Conservation (phyloP, 2,888 invertebrate species). For the Osmoderma eremita region DNA sequence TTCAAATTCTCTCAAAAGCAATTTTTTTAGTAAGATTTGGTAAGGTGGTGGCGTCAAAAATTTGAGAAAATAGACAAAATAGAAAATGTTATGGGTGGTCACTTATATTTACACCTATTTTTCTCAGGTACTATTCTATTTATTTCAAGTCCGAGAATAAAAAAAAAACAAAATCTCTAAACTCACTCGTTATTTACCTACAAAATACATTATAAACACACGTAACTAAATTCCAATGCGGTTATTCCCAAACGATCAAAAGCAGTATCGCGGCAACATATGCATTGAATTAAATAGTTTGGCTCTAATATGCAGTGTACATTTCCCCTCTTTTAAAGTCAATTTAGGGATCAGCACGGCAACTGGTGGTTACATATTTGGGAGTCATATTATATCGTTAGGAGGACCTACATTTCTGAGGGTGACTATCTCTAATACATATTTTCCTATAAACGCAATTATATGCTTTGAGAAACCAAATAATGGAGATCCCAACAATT, state of each 20-base stretch:
- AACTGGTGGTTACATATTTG: slow-evolving; percentile 48
- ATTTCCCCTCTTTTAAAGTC: slow-evolving; percentile 48
- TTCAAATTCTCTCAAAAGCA: too few relatives aligned
- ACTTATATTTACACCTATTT: too few relatives aligned
- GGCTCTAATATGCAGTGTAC: slow-evolving; percentile 39
- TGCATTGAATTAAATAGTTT: slow-evolving; percentile 31
- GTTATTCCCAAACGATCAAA: slow-evolving; percentile 26
- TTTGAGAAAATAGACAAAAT: too few relatives aligned
- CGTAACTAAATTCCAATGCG: too few relatives aligned
- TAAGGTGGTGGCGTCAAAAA: too few relatives aligned
- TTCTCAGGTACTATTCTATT: too few relatives aligned
- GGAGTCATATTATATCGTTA: slow-evolving; percentile 36
- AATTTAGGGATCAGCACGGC: slow-evolving; percentile 47
- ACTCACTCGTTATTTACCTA: too few relatives aligned
- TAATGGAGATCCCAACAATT: neutral
- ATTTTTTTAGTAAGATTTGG: too few relatives aligned
- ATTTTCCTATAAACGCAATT: slow-evolving; percentile 21
- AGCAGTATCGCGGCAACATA: slow-evolving; percentile 4
- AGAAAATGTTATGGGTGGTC: too few relatives aligned
- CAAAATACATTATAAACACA: too few relatives aligned
- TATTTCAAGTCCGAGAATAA: too few relatives aligned
- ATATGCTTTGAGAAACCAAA: neutral
- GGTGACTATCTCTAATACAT: slow-evolving; percentile 20
- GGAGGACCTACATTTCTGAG: slow-evolving; percentile 29
- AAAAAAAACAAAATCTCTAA: too few relatives aligned